Evolutionary conservation across 2,888 invertebrate genomes (phyloP).

Genomic region (Shargacucullia verbasci): DNA sequence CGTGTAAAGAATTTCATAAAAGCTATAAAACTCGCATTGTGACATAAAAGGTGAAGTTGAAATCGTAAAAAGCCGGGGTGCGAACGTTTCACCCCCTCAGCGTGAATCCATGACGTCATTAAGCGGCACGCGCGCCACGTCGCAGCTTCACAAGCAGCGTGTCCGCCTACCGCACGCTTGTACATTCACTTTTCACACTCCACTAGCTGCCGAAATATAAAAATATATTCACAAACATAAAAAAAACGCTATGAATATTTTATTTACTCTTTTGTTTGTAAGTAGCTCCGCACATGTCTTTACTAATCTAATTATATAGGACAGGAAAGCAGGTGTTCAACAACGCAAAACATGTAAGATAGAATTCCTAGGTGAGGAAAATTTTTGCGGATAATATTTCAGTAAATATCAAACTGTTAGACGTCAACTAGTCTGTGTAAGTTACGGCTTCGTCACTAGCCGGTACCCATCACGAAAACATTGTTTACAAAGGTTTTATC

Average conservation of each 20-base stretch:
- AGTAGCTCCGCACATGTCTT: conserved; percentile 7
- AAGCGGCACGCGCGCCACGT: conserved; percentile 64
- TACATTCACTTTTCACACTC: conserved; percentile 70
- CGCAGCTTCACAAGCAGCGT: conserved; percentile 27
- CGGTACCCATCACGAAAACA: conserved; percentile 25
- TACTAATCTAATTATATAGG: conserved; percentile 25
- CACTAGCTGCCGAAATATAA: conserved; percentile 63
- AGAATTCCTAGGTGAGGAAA: background rate
- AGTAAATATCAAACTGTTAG: conserved; percentile 5
- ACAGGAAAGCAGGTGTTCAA: conserved; percentile 28
- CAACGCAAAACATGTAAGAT: conserved; percentile 10
- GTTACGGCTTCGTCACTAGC: conserved; percentile 10
- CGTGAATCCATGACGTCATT: conserved; percentile 70
- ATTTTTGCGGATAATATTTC: conserved; percentile 1
- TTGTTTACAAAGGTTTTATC: conserved; percentile 39
- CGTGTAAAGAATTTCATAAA: conserved; percentile 84
- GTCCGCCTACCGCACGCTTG: conserved; percentile 39
- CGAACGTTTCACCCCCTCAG: conserved; percentile 64
- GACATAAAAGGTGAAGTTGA: conserved; percentile 83
- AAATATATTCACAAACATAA: conserved; percentile 49
- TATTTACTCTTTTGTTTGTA: conserved; percentile 35
- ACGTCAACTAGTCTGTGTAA: conserved; percentile 17
- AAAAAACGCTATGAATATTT: conserved; percentile 43
- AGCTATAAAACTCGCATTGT: conserved; percentile 83
- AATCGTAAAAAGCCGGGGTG: conserved; percentile 80